Evolutionary conservation across 2,113 vertebrate species (phyloP), one percentile per base, ranked within the genome.

Genomic region (Notothenia coriiceps): DNA sequence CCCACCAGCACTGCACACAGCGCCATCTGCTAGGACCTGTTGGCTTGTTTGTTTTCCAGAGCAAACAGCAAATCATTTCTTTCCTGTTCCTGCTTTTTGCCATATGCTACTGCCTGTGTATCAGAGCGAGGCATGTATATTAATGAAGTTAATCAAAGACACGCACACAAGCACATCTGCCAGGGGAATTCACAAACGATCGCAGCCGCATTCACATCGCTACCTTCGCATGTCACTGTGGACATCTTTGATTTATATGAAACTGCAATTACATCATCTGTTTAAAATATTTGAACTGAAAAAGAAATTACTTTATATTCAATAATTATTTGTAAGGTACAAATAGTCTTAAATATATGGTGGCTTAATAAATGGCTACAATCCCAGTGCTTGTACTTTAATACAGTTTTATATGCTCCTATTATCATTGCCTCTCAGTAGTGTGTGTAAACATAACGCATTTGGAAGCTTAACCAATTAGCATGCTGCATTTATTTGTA

Each of bases 11-110:
- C 70, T 64, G 76, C 80, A 80, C 95, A 94, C 94, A 91, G 95
- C 95, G 90, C 97, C 97, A 98, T 99, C 97, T 99, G 98, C 96
- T 96, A 96, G 94, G 96, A 98, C 97, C 97, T 98, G 97, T 98
- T 98, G 96, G 95, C 96, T 95, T 98, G 96, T 98, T 98, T 98
- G 96, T 98, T 98, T 98, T 98, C 96, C 95, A 95, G 96, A 96
- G 95, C 97, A 97, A 98, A 98, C 97, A 98, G 97, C 96, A 98
- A 98, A 98, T 96, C 96, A 97, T 95, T 96, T 94, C 95, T 98
- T 95, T 97, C 96, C 97, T 97, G 96, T 97, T 97, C 96, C 95
- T 92, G 92, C 95, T 97, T 97, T 96, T 96, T 96, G 95, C 97
- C 98, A 98, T 99, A 99, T 99, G 97, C 96, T 95, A 94, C 95